Evolutionary conservation across 2,113 vertebrate genomes (phyloP), one percentile per base, ranked within the genome.

Genomic region (Alaudala cheleensis): DNA sequence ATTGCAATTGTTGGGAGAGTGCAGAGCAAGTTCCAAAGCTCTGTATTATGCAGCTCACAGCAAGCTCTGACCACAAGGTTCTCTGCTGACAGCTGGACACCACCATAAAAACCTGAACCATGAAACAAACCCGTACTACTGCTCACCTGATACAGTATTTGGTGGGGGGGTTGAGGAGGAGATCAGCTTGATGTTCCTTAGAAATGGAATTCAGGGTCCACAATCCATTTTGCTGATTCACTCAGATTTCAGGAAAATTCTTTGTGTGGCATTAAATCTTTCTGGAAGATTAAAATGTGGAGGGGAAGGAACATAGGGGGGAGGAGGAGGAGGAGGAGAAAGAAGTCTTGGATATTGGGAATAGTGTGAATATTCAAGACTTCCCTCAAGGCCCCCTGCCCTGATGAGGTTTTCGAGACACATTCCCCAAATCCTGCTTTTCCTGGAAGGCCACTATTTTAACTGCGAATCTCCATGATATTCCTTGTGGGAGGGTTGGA

Each of bases 81-180:
- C 13, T 73, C 69, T 87, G 11, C 29, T 56, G 47, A 10, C 20
- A 61, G 34, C 26, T 53, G 56, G 23, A 50, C 9, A 49, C 0
- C n/a, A 28, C 8, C 25, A 23, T 26, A 66, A 40, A 61, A 49
- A 69, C 50, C 28, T 37, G 37, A 37, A 37, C 37, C 8, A 8
- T 37, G 37, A 37, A 37, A 37, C 8, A 37, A 37, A 37, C 40
- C 37, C 31, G 65, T 31, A 37, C 28, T 16, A 14, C 28, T 20
- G 19, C 40, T 28, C 16, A 62, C 6, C 45, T 56, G 22, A 13
- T 49, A 34, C 4, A 71, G 15, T 19, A 26, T 45, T 34, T 58
- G 8, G 2, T 4, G 8, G 14, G 13, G 3, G 2, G 12, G 4
- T 18, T 17, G 9, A 39, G 19, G 15, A 66, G 18, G 7, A 62